Base-by-base conservation (phyloP, 2,888 invertebrate species). In the Cheilosia variabilis region DNA sequence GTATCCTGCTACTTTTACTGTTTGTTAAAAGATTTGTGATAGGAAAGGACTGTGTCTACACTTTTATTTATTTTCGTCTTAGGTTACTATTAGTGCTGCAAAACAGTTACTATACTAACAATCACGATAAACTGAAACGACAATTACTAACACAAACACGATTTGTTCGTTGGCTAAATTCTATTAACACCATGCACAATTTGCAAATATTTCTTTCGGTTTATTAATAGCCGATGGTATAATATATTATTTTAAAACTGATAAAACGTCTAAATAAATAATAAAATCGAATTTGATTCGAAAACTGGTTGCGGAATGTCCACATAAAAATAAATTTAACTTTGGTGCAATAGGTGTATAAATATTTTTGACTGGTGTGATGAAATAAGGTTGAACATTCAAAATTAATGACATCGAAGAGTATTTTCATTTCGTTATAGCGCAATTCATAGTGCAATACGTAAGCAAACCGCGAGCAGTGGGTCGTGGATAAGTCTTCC, bases 131-230 rank as follows among this genome's bases (percentile, higher is more conserved):
- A 66, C 65, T 77, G 7, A 58, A 55, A 82, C 60, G 65, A 65
- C 63, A 81, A 63, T 63, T 52, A 76, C 63, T 81, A 71, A 76
- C 58, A 77, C 53, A 77, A 76, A 55, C 62, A 76, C 50, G 13
- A 58, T 34, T 69, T 81, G 65, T 66, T 71, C 77, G 77, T 66
- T 77, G 60, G 60, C 65, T 77, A 77, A 71, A 66, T 55, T 62
- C 71, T 72, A 71, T 53, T 58, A 53, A 57, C 50, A 65, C 69
- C 58, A 58, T 58, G 52, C 50, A 60, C 41, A 50, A 22, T 55
- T 50, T 22, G n/a, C 17, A 63, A 5, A 27, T 7, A n/a, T 53
- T 43, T 73, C 45, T 62, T 65, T 41, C 41, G 72, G 52, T 31
- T 52, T 73, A 66, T 41, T 73, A 60, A 45, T 57, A 68, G 68